phyloP scores from a whole-genome alignment of 2,113 vertebrate genomes.

The Malaclemys terrapin region DNA sequence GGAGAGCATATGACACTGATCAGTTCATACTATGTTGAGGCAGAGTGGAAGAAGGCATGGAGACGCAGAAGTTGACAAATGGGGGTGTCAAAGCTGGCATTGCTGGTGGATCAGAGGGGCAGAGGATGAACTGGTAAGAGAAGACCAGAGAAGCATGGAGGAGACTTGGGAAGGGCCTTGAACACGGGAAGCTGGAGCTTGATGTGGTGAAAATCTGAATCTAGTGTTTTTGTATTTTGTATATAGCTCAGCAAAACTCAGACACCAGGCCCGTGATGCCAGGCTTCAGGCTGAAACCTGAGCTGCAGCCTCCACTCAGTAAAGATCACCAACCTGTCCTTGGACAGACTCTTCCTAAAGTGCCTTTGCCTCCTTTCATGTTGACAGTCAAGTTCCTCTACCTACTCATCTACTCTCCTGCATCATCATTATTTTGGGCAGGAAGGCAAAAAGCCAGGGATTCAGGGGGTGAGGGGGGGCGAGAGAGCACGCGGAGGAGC shows the following conservation, averaged over 20 bases:
- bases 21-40: not conserved
- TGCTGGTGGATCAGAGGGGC: not conserved
- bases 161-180: not conserved
- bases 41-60: not conserved
- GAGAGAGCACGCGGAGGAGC: not conserved
- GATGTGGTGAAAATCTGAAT: not conserved
- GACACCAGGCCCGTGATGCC: not conserved
- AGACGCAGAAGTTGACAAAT: rapidly evolving
- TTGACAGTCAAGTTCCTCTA: rapidly evolving
- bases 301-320: not conserved
- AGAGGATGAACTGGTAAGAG: not conserved
- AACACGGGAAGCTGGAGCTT: not conserved
- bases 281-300: not conserved
- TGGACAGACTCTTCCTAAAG: not conserved
- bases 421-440: rapidly evolving
- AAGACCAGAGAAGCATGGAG: not conserved
- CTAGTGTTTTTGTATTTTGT: rapidly evolving
- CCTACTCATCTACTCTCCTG: not conserved
- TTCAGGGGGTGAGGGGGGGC: rapidly evolving
- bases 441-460: not conserved
- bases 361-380: rapidly evolving
- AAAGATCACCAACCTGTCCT: rapidly evolving
- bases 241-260: not conserved
- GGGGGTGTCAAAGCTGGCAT: not conserved
- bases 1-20: not conserved